phyloP scores from a whole-genome alignment of 2,113 vertebrate genomes.

The Xenopus tropicalis region DNA sequence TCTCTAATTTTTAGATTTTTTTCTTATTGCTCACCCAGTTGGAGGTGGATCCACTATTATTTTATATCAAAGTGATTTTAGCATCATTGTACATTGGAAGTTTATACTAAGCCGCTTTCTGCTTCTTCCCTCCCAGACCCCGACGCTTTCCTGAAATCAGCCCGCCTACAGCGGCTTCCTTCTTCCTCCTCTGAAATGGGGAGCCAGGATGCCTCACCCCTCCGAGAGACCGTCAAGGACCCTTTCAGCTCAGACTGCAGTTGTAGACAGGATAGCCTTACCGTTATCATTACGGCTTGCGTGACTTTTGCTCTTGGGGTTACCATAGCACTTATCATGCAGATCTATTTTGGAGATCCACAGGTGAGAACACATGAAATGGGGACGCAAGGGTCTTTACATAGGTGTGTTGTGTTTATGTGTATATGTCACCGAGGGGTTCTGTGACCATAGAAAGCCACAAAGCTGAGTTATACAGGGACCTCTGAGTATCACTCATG shows the following conservation, averaged over 20 bases:
- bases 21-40: too few relatives aligned
- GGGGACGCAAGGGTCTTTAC: too few relatives aligned
- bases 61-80: too few relatives aligned
- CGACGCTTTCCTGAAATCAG: slow-evolving; percentile 88
- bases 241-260: slow-evolving; percentile 86
- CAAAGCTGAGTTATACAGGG: too few relatives aligned
- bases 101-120: too few relatives aligned
- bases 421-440: too few relatives aligned
- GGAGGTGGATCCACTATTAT: too few relatives aligned
- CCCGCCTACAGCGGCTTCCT: slow-evolving; percentile 88
- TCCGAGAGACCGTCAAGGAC: slow-evolving; percentile 86
- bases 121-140: slow-evolving; percentile 72
- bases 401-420: too few relatives aligned
- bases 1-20: too few relatives aligned
- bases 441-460: too few relatives aligned
- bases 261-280: slow-evolving; percentile 88
- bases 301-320: slow-evolving; percentile 92
- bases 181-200: slow-evolving; percentile 91
- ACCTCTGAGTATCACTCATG: too few relatives aligned
- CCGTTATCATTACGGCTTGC: slow-evolving; percentile 92
- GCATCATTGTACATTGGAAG: too few relatives aligned
- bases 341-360: slow-evolving; percentile 95
- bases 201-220: slow-evolving; percentile 78
- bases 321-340: slow-evolving; percentile 91
- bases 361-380: slow-evolving; percentile 69